Conservation (phyloP, 2,797 vertebrate genomes). For the Cynopterus sphinx region DNA sequence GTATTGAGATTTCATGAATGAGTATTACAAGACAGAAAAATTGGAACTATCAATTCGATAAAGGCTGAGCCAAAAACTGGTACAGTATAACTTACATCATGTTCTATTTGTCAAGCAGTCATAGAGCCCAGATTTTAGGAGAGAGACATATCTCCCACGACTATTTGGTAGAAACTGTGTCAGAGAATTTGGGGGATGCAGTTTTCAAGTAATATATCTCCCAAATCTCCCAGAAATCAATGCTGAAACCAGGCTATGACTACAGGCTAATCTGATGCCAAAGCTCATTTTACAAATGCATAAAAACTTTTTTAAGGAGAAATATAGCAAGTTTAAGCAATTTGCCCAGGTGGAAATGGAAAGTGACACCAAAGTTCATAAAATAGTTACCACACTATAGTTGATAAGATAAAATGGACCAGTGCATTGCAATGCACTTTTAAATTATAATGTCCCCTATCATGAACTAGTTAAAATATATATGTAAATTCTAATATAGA, state of each 20-base stretch:
- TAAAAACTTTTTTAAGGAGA: neutral
- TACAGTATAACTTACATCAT: neutral
- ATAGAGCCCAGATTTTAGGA: neutral
- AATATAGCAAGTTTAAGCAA: neutral
- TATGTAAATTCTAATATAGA: neutral
- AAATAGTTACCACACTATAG: neutral
- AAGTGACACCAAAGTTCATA: neutral
- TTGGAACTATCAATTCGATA: neutral
- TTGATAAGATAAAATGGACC: neutral
- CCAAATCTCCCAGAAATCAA: neutral
- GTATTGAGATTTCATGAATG: neutral
- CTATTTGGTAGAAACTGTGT: neutral
- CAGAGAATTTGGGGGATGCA: neutral
- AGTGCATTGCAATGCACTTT: neutral
- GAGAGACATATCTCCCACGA: rapidly evolving
- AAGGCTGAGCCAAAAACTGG: neutral
- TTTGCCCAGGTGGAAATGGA: neutral
- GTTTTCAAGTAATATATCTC: neutral
- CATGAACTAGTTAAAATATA: neutral
- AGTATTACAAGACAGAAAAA: neutral
- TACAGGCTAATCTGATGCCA: neutral
- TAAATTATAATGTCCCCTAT: neutral
- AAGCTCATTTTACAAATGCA: neutral
- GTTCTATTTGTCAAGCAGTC: neutral
- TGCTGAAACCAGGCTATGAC: neutral